These are phyloP conservation scores for Erebia ligea DNA, from an alignment of 2,888 invertebrate species.

Conservation along the genomic window DNA sequence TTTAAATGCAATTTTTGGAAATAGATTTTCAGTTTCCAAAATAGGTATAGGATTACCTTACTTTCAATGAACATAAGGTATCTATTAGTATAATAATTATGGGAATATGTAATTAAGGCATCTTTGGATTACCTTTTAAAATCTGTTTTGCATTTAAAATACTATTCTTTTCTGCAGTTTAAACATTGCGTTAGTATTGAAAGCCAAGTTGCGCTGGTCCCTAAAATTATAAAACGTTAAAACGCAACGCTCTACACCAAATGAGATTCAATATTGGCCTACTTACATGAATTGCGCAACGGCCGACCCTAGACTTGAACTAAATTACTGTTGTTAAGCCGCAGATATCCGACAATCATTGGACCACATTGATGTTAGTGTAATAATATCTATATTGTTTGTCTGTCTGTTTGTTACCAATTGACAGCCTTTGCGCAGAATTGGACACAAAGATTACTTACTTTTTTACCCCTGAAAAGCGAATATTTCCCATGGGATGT, in stretches of 20 bases:
- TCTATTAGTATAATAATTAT: background rate
- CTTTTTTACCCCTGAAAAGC: too few species aligned
- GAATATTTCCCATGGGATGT: too few species aligned
- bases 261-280: constrained; percentile 65
- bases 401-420: too few species aligned
- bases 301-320: constrained; percentile 78
- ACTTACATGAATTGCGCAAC: constrained; percentile 75
- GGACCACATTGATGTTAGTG: too few species aligned
- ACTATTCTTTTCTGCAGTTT: background rate
- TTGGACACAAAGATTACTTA: too few species aligned
- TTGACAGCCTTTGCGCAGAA: too few species aligned
- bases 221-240: background rate
- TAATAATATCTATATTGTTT: too few species aligned
- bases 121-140: background rate
- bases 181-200: background rate
- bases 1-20: too few species aligned
- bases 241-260: constrained; percentile 32
- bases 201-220: background rate
- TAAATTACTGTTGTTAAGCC: constrained; percentile 50
- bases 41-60: too few species aligned
- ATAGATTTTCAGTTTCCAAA: too few species aligned
- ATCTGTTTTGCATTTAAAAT: background rate
- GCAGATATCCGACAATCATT: background rate
- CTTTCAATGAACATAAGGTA: too few species aligned
- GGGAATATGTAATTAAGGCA: background rate